Evolutionary conservation across 2,888 invertebrate genomes (phyloP).

Genomic region (Agrochola macilenta): DNA sequence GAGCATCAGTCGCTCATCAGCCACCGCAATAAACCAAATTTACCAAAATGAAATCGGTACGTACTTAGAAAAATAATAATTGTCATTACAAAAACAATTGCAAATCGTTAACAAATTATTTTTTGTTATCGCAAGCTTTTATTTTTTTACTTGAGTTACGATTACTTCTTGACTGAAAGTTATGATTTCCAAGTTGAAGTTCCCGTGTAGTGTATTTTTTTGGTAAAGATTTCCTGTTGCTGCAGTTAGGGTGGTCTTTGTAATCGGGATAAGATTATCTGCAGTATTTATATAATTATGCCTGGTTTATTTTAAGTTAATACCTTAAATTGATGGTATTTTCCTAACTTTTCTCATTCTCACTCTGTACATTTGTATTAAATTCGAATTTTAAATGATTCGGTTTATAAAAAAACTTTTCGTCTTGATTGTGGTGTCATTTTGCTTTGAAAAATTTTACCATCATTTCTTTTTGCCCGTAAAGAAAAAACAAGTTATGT

Average conservation of each 20-base stretch:
- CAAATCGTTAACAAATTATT: not conserved
- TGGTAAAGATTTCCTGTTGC: not conserved
- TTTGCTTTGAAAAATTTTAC: not conserved
- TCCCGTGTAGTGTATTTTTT: not conserved
- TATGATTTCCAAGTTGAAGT: not conserved
- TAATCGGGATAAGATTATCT: not conserved
- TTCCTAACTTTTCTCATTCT: not conserved
- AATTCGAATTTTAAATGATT: not conserved
- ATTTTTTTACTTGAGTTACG: not conserved
- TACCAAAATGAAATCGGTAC: slow-evolving; percentile 87
- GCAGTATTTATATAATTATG: not conserved
- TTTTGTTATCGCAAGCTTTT: not conserved
- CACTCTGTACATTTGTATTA: not conserved
- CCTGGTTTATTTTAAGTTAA: not conserved
- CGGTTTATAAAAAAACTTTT: not conserved
- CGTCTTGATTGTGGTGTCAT: not conserved
- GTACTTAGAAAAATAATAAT: slow-evolving; percentile 60
- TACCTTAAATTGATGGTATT: not conserved
- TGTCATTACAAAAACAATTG: slow-evolving; percentile 6
- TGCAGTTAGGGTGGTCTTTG: not conserved
- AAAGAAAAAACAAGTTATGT: not conserved
- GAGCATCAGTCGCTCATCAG: slow-evolving; percentile 85
- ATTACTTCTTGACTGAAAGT: not conserved
- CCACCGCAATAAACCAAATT: slow-evolving; percentile 77
- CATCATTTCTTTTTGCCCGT: not conserved